Conservation (phyloP, 2,797 vertebrate species). For the Ptychadena robeensis region DNA sequence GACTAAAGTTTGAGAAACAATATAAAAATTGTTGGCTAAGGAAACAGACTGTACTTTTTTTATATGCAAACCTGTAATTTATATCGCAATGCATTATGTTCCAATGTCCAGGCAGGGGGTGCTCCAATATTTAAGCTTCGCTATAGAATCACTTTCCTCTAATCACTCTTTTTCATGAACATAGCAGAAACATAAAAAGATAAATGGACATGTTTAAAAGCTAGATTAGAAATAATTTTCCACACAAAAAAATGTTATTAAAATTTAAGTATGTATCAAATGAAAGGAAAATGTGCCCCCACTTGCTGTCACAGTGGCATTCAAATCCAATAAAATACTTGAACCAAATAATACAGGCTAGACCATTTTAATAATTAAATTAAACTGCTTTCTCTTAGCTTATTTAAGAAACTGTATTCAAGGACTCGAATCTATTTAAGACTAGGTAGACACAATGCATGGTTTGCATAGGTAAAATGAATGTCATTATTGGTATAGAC, state of each 20-base stretch:
- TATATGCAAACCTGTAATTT: constrained; percentile 15
- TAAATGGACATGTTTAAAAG: constrained; percentile 1
- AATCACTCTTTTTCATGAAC: constrained; percentile 3
- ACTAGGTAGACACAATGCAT: neutral
- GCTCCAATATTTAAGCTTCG: neutral
- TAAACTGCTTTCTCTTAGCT: neutral
- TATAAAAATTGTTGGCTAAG: neutral
- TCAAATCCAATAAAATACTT: neutral
- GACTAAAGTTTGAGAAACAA: constrained; percentile 12
- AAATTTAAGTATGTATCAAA: neutral
- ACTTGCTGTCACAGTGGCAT: neutral
- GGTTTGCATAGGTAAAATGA: neutral
- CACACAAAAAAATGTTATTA: constrained; percentile 1
- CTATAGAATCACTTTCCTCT: constrained; percentile 4
- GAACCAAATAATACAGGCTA: neutral
- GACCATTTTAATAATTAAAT: neutral
- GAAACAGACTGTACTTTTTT: constrained; percentile 13
- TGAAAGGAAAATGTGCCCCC: neutral
- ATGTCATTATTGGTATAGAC: neutral
- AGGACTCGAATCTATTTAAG: neutral
- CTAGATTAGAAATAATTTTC: constrained; percentile 11
- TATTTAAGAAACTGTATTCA: neutral
- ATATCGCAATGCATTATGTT: neutral
- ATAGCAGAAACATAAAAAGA: neutral
- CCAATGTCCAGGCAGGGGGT: neutral